Conservation (phyloP, 1,140 invertebrate genomes). For the Brachystomella parvula region DNA sequence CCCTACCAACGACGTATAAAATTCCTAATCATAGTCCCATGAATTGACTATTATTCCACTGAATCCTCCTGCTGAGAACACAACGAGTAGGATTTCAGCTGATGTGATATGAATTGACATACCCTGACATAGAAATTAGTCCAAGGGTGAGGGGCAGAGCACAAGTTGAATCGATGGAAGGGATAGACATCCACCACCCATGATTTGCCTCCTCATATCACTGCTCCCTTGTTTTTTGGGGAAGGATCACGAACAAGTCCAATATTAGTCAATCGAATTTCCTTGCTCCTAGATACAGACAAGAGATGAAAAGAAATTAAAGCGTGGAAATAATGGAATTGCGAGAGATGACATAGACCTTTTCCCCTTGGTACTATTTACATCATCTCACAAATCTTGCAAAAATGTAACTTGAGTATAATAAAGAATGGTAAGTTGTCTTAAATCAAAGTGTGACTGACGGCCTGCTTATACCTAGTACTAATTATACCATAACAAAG, state of each 20-base stretch:
- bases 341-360: constrained; percentile 30
- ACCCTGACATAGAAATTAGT: constrained; percentile 31
- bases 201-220: background rate
- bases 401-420: background rate
- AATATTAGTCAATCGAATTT: constrained; percentile 14
- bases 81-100: no score
- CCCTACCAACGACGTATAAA: no score
- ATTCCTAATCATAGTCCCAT: no score
- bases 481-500: no score
- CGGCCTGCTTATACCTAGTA: no score
- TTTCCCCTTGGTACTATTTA: constrained; percentile 31
- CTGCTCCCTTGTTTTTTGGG: background rate
- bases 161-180: background rate
- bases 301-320: no score
- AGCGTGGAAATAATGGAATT: background rate
- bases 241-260: constrained; percentile 3
- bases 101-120: constrained; percentile 3
- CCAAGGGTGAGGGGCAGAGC: constrained; percentile 30
- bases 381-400: background rate
- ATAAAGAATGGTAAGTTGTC: background rate
- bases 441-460: no score
- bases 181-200: background rate
- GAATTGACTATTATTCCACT: no score
- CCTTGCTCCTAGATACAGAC: no score
- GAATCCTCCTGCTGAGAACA: no score